Evolutionary conservation across 2,113 vertebrate species (phyloP).

Genomic region (Spilogale gracilis): DNA sequence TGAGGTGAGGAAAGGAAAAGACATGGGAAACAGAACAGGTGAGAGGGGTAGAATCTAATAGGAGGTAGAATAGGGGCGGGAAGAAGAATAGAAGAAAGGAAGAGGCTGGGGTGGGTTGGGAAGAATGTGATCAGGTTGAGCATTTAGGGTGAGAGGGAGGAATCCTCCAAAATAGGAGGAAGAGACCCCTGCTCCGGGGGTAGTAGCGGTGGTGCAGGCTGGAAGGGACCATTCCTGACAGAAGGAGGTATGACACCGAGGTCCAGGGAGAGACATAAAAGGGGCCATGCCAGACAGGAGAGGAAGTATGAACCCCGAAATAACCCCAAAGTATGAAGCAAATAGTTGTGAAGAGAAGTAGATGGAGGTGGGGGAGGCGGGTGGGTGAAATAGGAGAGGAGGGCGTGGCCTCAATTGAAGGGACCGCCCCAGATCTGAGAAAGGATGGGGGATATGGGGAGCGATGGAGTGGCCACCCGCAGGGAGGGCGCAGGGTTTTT

Average conservation of each 20-base stretch:
- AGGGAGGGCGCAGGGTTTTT: neutral
- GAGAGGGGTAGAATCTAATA: neutral
- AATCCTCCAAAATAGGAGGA: neutral
- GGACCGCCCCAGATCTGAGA: neutral
- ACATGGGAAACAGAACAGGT: neutral
- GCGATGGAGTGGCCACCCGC: neutral
- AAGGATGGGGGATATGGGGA: no score
- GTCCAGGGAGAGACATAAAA: neutral
- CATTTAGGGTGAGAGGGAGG: neutral
- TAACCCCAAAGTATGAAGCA: neutral
- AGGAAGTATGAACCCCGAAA: neutral
- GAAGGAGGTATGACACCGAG: neutral
- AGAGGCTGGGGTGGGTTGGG: neutral
- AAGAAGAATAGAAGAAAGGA: neutral
- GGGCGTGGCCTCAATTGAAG: neutral
- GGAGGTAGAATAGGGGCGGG: neutral
- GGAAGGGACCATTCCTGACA: neutral
- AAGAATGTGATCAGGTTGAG: no score
- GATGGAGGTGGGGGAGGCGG: neutral
- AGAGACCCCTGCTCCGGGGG: neutral
- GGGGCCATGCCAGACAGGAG: neutral
- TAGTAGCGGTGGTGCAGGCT: neutral
- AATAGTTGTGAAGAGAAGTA: neutral
- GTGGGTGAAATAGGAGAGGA: no score
- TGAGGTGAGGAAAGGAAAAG: neutral